Conservation (phyloP, 2,888 invertebrate genomes). For the Stramonita haemastoma region DNA sequence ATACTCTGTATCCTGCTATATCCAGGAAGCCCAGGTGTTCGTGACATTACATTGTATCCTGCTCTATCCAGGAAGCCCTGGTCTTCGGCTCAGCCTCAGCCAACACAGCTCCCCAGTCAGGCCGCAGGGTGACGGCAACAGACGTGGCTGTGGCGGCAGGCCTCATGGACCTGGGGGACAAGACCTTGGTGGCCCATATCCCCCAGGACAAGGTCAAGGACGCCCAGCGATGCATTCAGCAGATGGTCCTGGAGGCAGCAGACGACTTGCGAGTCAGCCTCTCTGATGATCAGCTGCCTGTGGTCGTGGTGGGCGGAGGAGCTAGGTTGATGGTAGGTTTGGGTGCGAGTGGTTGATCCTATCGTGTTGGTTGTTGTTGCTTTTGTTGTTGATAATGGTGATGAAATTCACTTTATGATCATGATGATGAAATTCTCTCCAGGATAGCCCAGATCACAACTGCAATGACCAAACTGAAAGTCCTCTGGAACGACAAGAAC, state of each 20-base stretch:
- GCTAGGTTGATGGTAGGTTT: constrained; percentile 61
- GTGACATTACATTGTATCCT: too few relatives aligned
- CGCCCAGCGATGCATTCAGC: constrained; percentile 58
- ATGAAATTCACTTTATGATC: too few relatives aligned
- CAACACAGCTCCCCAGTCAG: constrained; percentile 36
- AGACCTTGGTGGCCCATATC: constrained; percentile 53
- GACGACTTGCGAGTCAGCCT: constrained; percentile 65
- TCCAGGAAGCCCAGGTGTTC: too few relatives aligned
- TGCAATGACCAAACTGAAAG: too few relatives aligned
- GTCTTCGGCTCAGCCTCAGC: constrained; percentile 55
- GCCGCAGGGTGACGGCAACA: constrained; percentile 64
- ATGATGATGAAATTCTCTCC: too few relatives aligned
- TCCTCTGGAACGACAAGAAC: too few relatives aligned
- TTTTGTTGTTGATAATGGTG: too few relatives aligned
- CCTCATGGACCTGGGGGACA: constrained; percentile 56
- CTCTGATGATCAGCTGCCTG: constrained; percentile 57
- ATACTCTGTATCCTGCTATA: too few relatives aligned
- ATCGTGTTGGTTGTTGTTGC: too few relatives aligned
- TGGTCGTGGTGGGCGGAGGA: constrained; percentile 72
- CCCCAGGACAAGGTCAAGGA: constrained; percentile 49
- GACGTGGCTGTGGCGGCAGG: constrained; percentile 72
- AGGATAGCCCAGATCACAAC: too few relatives aligned
- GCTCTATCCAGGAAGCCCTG: constrained; percentile 54
- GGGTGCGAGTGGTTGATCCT: neutral
- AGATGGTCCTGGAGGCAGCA: constrained; percentile 62